Evolutionary conservation across 2,797 vertebrate species (phyloP).

Genomic region (Poecilia velifera): DNA sequence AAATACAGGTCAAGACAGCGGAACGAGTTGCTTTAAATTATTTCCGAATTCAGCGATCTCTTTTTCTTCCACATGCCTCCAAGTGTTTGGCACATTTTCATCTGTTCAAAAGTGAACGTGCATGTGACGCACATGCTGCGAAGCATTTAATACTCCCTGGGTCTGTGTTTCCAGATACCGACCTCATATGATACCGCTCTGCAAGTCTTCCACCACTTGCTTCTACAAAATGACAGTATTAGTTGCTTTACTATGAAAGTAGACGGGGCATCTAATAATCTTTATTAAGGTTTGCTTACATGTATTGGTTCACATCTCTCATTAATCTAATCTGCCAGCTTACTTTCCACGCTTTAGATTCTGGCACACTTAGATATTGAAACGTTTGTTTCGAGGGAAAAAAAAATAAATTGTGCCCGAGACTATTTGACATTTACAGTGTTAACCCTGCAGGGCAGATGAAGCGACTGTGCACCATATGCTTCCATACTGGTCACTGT

Average conservation of each 20-base stretch:
- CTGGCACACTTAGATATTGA: not conserved
- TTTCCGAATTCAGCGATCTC: not conserved
- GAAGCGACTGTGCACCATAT: not conserved
- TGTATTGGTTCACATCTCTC: not conserved
- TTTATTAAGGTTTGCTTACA: not conserved
- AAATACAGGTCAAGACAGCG: not conserved
- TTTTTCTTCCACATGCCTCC: not conserved
- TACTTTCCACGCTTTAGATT: not conserved
- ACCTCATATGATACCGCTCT: not conserved
- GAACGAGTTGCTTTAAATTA: not conserved
- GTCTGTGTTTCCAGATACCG: not conserved
- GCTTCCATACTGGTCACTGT: not conserved
- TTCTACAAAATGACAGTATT: not conserved
- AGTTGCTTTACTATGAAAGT: not conserved
- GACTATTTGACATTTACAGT: not conserved
- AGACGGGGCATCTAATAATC: not conserved
- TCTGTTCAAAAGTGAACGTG: not conserved
- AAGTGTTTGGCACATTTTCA: not conserved
- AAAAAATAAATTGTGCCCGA: not conserved
- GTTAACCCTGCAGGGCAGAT: not conserved
- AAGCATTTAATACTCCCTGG: not conserved
- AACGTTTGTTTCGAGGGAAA: not conserved
- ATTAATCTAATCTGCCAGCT: not conserved
- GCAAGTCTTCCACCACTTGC: not conserved
- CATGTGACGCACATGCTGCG: not conserved